Base-by-base conservation (phyloP, 2,888 invertebrate genomes). In the Eulithis prunata region DNA sequence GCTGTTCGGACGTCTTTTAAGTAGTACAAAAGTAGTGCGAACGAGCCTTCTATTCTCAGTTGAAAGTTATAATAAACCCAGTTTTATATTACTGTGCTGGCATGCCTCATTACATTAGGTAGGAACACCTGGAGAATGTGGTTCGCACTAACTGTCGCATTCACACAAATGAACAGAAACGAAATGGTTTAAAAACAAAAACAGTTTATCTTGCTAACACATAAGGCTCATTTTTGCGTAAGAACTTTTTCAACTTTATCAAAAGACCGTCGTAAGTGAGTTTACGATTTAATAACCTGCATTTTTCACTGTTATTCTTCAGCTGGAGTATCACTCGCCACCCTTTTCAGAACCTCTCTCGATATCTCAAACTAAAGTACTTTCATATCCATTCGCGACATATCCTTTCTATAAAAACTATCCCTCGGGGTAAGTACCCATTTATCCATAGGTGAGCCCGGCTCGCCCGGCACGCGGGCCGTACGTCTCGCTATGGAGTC, bases 1-100 rank as follows among this genome's bases (percentile, higher is more conserved):
- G 55, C 62, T 60, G 63, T 61, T 68, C 64, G 36, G 62, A 62
- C 64, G 58, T 68, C 68, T 68, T 69, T 61, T 65, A 72, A 66
- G 71, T 71, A 54, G 64, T 69, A 69, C 66, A 65, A 71, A 64
- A 69, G 66, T 68, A 57, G 69, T 71, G 67, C 59, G 57, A 64
- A 61, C 51, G 10, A 62, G 58, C 36, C 57, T 69, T 72, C 69
- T 68, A 54, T 62, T 45, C 53, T 46, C 51, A 43, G 49, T 60
- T 64, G 57, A 63, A 62, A 68, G 62, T 71, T 72, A 63, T 64
- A 69, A 69, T 69, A 70, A 65, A 68, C 67, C 54, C 2, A 57
- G 68, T 68, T 70, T 52, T 52, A 52, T 55, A 49, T 53, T 47
- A 49, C 53, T 54, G 43, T 5, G 45, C 11, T 12, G 51, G 13